Evolutionary conservation across 2,888 invertebrate genomes (phyloP).

Genomic region (Athetis lepigone): DNA sequence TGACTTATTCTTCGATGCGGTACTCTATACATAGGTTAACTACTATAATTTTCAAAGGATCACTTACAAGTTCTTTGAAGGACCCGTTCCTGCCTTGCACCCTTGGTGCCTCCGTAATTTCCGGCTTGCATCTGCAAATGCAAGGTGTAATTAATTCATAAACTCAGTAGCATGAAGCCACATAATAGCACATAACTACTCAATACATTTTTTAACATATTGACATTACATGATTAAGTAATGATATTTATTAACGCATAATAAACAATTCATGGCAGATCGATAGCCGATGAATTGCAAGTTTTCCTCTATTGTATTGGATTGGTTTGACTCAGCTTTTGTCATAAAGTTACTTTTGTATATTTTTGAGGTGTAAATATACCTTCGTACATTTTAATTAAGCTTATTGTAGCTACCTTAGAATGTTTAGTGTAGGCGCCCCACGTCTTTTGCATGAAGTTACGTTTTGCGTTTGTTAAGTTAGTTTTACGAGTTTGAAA

Average conservation of each 20-base stretch:
- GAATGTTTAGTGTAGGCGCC: no score
- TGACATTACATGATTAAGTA: no score
- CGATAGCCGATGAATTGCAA: background rate
- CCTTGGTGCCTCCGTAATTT: slow-evolving; percentile 25
- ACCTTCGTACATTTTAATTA: no score
- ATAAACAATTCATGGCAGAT: background rate
- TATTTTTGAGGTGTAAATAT: background rate
- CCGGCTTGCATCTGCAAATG: slow-evolving; percentile 32
- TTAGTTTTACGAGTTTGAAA: no score
- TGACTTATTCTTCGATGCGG: background rate
- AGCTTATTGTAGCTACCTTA: no score
- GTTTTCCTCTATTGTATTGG: background rate
- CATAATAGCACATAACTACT: no score
- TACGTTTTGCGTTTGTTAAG: no score
- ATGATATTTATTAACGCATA: background rate
- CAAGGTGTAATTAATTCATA: slow-evolving; percentile 17
- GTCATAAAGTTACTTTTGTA: background rate
- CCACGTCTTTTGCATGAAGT: no score
- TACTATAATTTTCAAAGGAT: slow-evolving; percentile 34
- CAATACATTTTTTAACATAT: no score
- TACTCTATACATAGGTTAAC: slow-evolving; percentile 10
- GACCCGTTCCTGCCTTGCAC: slow-evolving; percentile 18
- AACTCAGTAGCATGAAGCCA: background rate
- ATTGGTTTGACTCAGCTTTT: background rate
- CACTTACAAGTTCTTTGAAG: slow-evolving; percentile 31